phyloP scores from a whole-genome alignment of 2,888 invertebrate species.

The Bellardia bayeri region DNA sequence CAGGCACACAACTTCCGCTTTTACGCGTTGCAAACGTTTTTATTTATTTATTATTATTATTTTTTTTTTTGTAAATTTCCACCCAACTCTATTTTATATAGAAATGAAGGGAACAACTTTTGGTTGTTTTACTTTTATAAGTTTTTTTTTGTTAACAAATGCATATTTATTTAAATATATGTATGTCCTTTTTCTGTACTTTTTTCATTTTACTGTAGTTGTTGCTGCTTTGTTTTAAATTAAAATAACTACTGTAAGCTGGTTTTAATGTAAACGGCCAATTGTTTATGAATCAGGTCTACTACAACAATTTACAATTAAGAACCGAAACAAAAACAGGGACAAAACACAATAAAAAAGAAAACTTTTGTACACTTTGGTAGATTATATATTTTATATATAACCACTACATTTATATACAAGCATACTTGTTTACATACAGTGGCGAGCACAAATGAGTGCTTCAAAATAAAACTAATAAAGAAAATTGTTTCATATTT shows the following conservation, averaged over 20 bases:
- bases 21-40: conserved; percentile 40
- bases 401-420: background rate
- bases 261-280: conserved; percentile 70
- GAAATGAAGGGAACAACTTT: conserved; percentile 34
- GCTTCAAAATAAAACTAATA: too few species aligned
- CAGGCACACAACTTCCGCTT: conserved; percentile 43
- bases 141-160: conserved; percentile 39
- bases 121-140: background rate
- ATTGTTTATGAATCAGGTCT: conserved; percentile 72
- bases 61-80: conserved; percentile 35
- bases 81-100: background rate
- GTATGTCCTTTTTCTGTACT: conserved; percentile 31
- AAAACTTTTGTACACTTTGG: background rate
- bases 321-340: conserved; percentile 45
- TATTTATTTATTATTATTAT: background rate
- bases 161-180: conserved; percentile 44
- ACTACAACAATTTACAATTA: conserved; percentile 66
- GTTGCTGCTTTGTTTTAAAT: conserved; percentile 52
- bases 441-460: too few species aligned
- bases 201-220: background rate
- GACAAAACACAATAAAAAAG: background rate
- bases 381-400: conserved; percentile 5
- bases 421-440: too few species aligned
- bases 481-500: too few species aligned
- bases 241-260: conserved; percentile 71